Percentiles rank a stretch among this genome's conserved stretches.
These are phyloP conservation scores for Gila robusta DNA, from an alignment of 2,797 vertebrate genomes.

Conservation along the genomic window DNA sequence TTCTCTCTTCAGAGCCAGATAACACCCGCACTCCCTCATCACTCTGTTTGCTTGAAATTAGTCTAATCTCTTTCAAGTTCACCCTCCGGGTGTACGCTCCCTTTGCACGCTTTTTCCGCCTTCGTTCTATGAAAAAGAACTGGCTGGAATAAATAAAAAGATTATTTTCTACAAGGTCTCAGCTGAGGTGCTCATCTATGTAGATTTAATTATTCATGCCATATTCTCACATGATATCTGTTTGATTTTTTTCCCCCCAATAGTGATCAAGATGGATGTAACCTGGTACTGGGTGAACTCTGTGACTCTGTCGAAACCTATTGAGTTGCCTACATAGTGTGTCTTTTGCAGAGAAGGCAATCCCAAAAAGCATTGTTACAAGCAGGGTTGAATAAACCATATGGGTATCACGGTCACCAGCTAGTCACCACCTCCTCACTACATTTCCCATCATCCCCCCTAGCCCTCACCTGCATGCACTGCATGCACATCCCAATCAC, in stretches of 20 bases:
- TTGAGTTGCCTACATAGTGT: not conserved
- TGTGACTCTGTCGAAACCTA: slow-evolving; percentile 22
- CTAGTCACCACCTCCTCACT: too few species aligned
- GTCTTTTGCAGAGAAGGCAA: not conserved
- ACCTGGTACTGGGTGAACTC: slow-evolving; percentile 32
- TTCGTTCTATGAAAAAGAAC: slow-evolving; percentile 75
- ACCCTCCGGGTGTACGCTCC: slow-evolving; percentile 65
- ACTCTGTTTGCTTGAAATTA: slow-evolving; percentile 74
- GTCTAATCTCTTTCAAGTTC: slow-evolving; percentile 80
- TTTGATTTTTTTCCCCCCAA: slow-evolving; percentile 52
- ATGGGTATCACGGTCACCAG: too few species aligned
- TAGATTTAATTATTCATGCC: slow-evolving; percentile 77
- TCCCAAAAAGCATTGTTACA: not conserved
- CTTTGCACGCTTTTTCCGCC: slow-evolving; percentile 39
- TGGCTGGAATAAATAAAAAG: slow-evolving; percentile 78
- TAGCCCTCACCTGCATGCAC: too few species aligned
- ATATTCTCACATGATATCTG: slow-evolving; percentile 73
- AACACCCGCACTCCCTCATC: slow-evolving; percentile 71
- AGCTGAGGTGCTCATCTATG: slow-evolving; percentile 62
- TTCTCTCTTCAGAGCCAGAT: slow-evolving; percentile 79
- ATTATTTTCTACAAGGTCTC: slow-evolving; percentile 68
- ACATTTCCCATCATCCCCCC: too few species aligned
- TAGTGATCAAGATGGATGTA: slow-evolving; percentile 66
- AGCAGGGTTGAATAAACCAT: not conserved
- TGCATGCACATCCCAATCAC: too few species aligned